Conservation (phyloP, 2,797 vertebrate genomes). For the Liparis tanakae region DNA sequence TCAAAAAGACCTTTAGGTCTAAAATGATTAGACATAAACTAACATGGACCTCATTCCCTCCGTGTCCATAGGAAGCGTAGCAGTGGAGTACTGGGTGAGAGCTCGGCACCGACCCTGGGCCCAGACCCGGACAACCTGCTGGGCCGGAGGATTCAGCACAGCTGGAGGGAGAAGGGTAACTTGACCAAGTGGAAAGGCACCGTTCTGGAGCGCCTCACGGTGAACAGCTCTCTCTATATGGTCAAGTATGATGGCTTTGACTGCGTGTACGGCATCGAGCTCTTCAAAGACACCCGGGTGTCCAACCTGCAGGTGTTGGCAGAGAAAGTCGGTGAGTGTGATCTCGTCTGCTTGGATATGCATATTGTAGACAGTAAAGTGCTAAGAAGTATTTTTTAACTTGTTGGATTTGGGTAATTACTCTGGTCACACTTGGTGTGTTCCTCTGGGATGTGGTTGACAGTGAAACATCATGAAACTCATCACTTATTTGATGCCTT, state of each 20-base stretch:
- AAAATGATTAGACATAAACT: background rate
- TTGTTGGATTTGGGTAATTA: background rate
- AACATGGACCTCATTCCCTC: background rate
- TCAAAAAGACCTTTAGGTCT: background rate
- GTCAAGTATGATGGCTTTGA: conserved; percentile 89
- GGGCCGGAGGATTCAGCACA: conserved; percentile 86
- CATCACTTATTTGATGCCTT: background rate
- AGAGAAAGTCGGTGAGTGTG: conserved; percentile 86
- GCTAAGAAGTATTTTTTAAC: background rate
- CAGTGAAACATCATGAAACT: background rate
- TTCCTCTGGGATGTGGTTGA: too few species aligned
- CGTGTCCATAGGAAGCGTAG: conserved; percentile 82
- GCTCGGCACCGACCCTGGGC: conserved; percentile 71
- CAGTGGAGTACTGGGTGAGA: conserved; percentile 86
- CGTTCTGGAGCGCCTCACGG: conserved; percentile 84
- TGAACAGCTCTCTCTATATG: conserved; percentile 86
- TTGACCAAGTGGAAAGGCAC: conserved; percentile 88
- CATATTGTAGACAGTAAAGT: background rate
- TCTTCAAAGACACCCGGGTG: conserved; percentile 86
- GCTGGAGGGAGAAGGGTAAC: conserved; percentile 86
- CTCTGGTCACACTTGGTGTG: background rate
- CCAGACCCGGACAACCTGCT: conserved; percentile 85
- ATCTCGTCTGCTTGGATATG: background rate
- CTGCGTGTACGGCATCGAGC: conserved; percentile 87
- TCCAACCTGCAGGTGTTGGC: conserved; percentile 84